phyloP scores from a whole-genome alignment of 64 coral and sea anemone genomes.

The Stylophora pistillata region DNA sequence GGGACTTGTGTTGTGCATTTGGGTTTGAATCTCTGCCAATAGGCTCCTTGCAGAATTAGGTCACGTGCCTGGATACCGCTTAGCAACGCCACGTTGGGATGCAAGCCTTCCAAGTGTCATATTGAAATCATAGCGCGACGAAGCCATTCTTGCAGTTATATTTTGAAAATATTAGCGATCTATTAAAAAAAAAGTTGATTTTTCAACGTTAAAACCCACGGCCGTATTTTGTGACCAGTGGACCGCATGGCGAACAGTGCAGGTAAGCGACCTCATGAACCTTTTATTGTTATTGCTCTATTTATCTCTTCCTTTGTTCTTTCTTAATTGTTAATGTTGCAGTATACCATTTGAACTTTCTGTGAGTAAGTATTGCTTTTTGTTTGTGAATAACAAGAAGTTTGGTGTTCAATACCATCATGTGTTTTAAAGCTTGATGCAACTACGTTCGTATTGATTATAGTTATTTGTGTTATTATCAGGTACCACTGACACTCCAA shows the following conservation, averaged over 20 bases:
- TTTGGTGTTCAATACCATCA: too few relatives aligned
- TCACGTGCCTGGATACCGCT: conserved; percentile 37
- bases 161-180: too few relatives aligned
- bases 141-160: conserved; percentile 8
- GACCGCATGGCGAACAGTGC: too few relatives aligned
- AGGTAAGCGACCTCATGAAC: too few relatives aligned
- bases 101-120: conserved; percentile 21
- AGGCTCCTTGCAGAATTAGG: conserved; percentile 18
- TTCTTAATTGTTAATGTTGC: conserved; percentile 4
- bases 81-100: conserved; percentile 38
- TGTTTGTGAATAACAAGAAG: too few relatives aligned
- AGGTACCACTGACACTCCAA: neutral
- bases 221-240: too few relatives aligned
- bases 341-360: neutral
- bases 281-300: too few relatives aligned
- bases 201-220: too few relatives aligned
- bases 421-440: too few relatives aligned
- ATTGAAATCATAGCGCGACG: conserved; percentile 21
- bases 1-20: neutral
- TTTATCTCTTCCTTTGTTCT: too few relatives aligned
- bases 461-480: neutral
- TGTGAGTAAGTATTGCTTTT: neutral
- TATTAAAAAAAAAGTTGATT: too few relatives aligned
- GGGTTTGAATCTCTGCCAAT: neutral
- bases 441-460: too few relatives aligned